A percentile compares a stretch with the other conserved stretches of the same genome.
These are phyloP conservation scores for Trachymyrmex septentrionalis DNA, from an alignment of 1,140 invertebrate genomes.

Conservation along the genomic window DNA sequence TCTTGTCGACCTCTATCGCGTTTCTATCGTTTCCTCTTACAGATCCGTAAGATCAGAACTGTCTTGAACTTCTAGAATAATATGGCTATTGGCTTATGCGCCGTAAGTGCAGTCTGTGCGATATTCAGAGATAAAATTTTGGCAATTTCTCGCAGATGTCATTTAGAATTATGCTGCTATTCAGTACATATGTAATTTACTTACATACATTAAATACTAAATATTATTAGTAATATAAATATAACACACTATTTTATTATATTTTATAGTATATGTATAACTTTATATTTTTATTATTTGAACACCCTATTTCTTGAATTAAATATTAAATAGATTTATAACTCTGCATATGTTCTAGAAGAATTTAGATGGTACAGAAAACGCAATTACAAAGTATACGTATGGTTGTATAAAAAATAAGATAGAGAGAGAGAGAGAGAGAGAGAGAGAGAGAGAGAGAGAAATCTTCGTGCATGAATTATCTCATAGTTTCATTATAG, in stretches of 20 bases:
- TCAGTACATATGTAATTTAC: not conserved
- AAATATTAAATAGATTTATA: not conserved
- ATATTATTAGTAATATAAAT: not conserved
- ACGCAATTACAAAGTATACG: not conserved
- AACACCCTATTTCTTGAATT: not conserved
- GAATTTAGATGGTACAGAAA: not conserved
- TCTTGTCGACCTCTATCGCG: not conserved
- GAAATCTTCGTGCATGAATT: not conserved
- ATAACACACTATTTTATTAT: not conserved
- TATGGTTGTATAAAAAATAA: not conserved
- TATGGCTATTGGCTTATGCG: not conserved
- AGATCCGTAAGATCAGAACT: constrained; percentile 4
- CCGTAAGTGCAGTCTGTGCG: not conserved
- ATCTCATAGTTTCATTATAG: not conserved
- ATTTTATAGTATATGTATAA: not conserved
- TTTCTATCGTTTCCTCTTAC: not conserved
- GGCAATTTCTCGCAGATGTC: not conserved
- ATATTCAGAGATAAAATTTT: constrained; percentile 12
- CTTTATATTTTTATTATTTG: not conserved
- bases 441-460: not conserved
- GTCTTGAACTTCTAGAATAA: constrained; percentile 16
- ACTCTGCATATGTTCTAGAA: not conserved
- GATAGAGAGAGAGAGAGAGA: not conserved
- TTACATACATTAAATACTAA: not conserved
- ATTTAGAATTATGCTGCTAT: not conserved